These are phyloP conservation scores for Halcyon smyrnensis DNA, from an alignment of 2,797 vertebrate genomes.

Conservation along the genomic window DNA sequence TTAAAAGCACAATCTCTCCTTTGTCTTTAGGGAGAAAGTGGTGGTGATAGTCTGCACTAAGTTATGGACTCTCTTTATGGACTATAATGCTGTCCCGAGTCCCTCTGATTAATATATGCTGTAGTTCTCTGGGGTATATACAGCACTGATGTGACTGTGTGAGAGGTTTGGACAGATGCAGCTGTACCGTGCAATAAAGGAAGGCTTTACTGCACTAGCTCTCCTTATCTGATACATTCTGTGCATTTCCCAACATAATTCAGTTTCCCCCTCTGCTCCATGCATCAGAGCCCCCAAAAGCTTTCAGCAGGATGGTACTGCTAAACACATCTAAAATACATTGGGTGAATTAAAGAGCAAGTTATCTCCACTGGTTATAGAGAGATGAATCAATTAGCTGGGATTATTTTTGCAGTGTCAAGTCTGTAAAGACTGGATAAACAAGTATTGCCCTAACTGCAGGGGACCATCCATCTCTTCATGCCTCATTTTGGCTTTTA, in stretches of 20 bases:
- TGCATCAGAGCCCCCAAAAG: background rate
- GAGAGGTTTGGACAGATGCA: background rate
- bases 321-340: background rate
- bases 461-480: background rate
- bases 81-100: background rate
- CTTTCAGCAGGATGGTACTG: background rate
- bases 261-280: background rate
- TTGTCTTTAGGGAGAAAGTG: background rate
- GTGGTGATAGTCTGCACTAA: background rate
- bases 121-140: background rate
- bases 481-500: background rate
- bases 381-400: background rate
- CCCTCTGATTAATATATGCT: background rate
- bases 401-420: background rate
- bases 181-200: background rate
- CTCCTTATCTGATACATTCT: background rate
- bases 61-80: background rate
- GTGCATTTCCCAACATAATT: background rate
- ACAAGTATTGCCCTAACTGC: background rate
- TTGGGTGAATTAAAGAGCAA: background rate
- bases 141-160: background rate
- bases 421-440: background rate
- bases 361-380: background rate
- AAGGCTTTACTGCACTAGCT: background rate
- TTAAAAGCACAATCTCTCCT: background rate